Evolutionary conservation across 1,140 invertebrate genomes (phyloP).

Genomic region (Zaprionus lachaisei): DNA sequence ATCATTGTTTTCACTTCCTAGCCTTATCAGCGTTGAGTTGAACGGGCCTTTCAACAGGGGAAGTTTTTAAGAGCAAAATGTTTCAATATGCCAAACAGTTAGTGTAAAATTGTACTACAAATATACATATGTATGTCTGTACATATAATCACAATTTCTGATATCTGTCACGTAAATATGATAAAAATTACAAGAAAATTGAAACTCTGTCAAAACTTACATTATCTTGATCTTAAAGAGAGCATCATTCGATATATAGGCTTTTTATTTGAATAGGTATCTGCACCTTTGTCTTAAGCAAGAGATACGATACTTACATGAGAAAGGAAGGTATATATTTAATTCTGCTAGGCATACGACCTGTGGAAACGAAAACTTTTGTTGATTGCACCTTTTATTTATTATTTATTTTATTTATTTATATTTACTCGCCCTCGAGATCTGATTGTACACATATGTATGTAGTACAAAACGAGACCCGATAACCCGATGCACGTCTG

Average conservation of each 20-base stretch:
- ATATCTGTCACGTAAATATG: background rate
- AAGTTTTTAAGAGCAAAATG: constrained; percentile 1
- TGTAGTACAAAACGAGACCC: background rate
- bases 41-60: constrained; percentile 1
- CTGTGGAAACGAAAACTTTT: too few relatives aligned
- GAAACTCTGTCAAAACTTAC: background rate
- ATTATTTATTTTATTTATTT: too few relatives aligned
- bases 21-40: constrained; percentile 5
- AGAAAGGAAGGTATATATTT: background rate
- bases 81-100: background rate
- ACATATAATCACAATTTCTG: too few relatives aligned
- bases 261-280: too few relatives aligned
- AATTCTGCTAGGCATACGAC: too few relatives aligned
- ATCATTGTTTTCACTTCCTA: constrained; percentile 11
- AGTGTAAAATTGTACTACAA: background rate
- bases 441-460: background rate
- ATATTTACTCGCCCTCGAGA: background rate
- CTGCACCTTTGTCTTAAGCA: too few relatives aligned
- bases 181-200: background rate
- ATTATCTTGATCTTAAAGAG: background rate
- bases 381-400: too few relatives aligned
- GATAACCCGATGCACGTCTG: background rate
- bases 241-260: background rate
- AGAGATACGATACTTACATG: background rate
- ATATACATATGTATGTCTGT: background rate